Conservation (phyloP, 1,140 invertebrate species). For the Hypsibius dujardini region DNA sequence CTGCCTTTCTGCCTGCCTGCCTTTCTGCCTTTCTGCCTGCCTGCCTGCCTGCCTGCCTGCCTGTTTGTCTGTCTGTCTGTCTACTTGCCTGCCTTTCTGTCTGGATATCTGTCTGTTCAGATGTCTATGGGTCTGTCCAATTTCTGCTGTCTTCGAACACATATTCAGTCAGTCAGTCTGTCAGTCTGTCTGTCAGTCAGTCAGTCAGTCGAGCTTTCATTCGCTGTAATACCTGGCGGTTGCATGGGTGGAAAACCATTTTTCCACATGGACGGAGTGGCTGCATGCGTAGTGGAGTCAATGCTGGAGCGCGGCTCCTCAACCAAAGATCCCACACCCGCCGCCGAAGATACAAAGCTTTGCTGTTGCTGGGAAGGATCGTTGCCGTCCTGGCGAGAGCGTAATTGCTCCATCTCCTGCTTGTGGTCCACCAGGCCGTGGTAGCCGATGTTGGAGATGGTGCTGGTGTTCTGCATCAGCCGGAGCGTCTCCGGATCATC, state of each 20-base stretch:
- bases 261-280: background rate
- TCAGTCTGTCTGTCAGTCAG: too few species aligned
- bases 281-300: background rate
- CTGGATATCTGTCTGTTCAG: too few species aligned
- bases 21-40: too few species aligned
- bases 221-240: background rate
- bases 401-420: slow-evolving; percentile 29
- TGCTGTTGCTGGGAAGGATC: slow-evolving; percentile 23
- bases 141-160: too few species aligned
- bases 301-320: slow-evolving; percentile 8
- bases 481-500: slow-evolving; percentile 77
- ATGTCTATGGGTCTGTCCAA: too few species aligned
- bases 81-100: too few species aligned
- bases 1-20: too few species aligned
- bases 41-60: too few species aligned
- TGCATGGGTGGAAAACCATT: slow-evolving; percentile 9
- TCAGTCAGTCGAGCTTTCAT: too few species aligned
- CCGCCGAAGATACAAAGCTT: slow-evolving; percentile 26
- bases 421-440: slow-evolving; percentile 84
- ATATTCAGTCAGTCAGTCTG: too few species aligned
- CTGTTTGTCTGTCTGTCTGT: too few species aligned
- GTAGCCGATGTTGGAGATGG: slow-evolving; percentile 73
- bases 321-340: slow-evolving; percentile 22
- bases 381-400: slow-evolving; percentile 24
- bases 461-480: slow-evolving; percentile 81